Base-by-base conservation (phyloP, 1,140 invertebrate species). In the Cecropterus lyciades region DNA sequence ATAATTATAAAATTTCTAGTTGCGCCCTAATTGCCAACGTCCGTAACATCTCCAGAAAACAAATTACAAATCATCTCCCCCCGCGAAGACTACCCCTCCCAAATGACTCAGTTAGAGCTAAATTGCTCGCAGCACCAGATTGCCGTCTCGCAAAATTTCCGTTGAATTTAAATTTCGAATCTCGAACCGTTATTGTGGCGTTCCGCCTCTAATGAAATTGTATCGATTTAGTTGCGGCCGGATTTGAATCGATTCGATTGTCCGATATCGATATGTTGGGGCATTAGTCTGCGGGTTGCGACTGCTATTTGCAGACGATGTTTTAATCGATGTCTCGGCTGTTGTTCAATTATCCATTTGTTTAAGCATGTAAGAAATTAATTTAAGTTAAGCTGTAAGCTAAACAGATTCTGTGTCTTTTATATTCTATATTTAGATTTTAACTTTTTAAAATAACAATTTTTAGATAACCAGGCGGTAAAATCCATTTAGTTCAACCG, bases 61-160 rank as follows among this genome's bases (percentile, higher is more conserved):
- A 90, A 88, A 89, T 91, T 91, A 87, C 85, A 85, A 89, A 89
- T 91, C 88, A 91, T 89, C 86, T 91, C 80, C 74, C 74, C 81
- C 76, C 77, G 72, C 75, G 75, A 86, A 83, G 85, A 85, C 79
- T 72, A 71, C 68, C 60, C 65, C 42, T 46, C 46, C 40, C 83
- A 89, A 89, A 91, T 88, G 86, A 88, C 79, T 91, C 86, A 87
- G 87, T 89, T 88, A 85, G 78, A 82, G 72, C 82, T 87, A 91
- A 89, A 91, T 91, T 89, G 85, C 86, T 79, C 57, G 17, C 33
- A 63, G 67, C 80, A 71, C 69, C 74, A 82, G 77, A 85, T 83
- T 81, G 80, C 77, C 75, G 78, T 71, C 73, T 73, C 68, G 79
- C 77, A 89, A 88, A 88, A 91, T 91, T 88, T 88, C 85, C 85